Conservation (phyloP, 2,797 vertebrate species). For the Spinus pinus region DNA sequence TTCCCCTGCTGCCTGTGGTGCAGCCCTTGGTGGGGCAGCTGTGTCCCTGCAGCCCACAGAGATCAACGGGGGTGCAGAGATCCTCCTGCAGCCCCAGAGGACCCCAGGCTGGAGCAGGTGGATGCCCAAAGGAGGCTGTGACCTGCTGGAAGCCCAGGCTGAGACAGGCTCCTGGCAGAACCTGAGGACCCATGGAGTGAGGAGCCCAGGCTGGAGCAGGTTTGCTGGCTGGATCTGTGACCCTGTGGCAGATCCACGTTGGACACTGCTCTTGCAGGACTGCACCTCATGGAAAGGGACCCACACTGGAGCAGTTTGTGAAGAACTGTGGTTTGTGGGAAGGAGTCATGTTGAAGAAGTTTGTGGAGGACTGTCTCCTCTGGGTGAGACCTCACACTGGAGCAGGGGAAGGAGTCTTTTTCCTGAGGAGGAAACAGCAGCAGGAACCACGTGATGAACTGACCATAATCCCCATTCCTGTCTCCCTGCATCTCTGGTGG, state of each 20-base stretch:
- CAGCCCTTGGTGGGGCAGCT: background rate
- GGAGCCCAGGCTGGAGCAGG: background rate
- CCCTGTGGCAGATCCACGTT: background rate
- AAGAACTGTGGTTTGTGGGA: background rate
- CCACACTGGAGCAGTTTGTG: background rate
- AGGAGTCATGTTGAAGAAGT: background rate
- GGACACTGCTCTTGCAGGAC: background rate
- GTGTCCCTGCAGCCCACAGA: background rate
- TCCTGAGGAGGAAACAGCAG: fast-evolving
- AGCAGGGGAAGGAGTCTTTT: background rate
- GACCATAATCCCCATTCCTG: background rate
- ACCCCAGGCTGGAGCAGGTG: background rate
- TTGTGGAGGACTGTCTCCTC: background rate
- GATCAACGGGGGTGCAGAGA: background rate
- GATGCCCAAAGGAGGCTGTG: background rate
- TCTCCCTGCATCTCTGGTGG: background rate
- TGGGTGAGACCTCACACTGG: background rate
- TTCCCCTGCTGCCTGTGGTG: background rate
- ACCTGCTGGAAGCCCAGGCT: background rate
- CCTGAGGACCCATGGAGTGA: background rate
- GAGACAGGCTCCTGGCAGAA: background rate
- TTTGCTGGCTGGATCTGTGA: background rate
- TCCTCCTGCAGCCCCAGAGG: background rate
- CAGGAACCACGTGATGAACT: background rate
- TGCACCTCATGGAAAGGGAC: background rate